A percentile compares a stretch with the other conserved stretches of the same genome.
Evolutionary conservation across 23 tunicate species (phyloP).

Genomic region (Styela plicata): DNA sequence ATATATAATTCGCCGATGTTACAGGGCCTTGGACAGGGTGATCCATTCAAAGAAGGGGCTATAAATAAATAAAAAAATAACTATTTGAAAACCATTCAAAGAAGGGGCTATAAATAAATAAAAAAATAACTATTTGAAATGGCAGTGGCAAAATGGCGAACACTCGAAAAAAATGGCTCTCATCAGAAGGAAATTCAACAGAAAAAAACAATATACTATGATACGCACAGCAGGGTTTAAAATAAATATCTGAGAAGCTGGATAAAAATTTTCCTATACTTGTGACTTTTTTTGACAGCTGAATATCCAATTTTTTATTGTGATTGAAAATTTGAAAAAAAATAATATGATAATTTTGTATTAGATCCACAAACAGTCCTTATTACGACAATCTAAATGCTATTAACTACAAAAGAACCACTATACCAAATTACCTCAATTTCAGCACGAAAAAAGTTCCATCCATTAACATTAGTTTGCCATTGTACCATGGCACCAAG

Average conservation of each 20-base stretch:
- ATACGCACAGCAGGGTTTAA: no score
- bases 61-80: neutral
- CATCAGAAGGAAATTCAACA: no score
- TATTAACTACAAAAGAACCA: neutral
- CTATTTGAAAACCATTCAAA: neutral
- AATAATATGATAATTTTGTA: no score
- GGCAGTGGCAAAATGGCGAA: neutral
- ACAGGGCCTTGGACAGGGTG: no score
- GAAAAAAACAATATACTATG: no score
- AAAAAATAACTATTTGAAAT: constrained; percentile 12
- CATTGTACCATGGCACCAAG: constrained; percentile 89
- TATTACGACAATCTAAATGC: neutral
- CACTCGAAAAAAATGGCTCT: neutral
- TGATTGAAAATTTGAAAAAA: no score
- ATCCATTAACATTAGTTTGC: constrained; percentile 71
- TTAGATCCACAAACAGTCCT: neutral
- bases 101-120: neutral
- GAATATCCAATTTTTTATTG: no score
- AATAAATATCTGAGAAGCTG: no score
- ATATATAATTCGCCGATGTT: no score
- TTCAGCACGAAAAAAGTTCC: constrained; percentile 72
- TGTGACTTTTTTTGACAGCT: no score
- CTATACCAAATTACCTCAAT: constrained; percentile 45
- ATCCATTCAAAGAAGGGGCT: neutral
- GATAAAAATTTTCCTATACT: no score